Evolutionary conservation across 2,888 invertebrate genomes (phyloP).

Genomic region (Caenorhabditis sulstoni): DNA sequence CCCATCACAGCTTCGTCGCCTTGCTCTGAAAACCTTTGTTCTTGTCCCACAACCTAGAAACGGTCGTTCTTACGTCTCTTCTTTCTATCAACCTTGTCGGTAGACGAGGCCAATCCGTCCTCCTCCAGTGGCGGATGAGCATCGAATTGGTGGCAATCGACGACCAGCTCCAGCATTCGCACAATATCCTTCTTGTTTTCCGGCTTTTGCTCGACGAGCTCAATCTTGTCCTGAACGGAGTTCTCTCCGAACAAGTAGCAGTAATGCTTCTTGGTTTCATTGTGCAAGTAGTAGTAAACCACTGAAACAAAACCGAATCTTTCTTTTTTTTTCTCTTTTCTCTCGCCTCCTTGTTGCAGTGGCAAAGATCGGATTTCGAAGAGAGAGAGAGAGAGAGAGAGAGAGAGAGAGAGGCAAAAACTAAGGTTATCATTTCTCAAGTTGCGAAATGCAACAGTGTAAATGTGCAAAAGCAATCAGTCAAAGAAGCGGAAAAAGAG

Average conservation of each 20-base stretch:
- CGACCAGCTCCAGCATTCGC: slow-evolving; percentile 74
- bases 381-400: slow-evolving; percentile 1
- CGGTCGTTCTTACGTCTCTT: slow-evolving; percentile 70
- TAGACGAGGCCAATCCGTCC: slow-evolving; percentile 74
- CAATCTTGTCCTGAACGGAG: slow-evolving; percentile 66
- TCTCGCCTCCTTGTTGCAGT: slow-evolving; percentile 22
- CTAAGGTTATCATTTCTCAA: slow-evolving; percentile 55
- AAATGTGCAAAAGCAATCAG: slow-evolving; percentile 62
- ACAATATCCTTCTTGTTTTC: slow-evolving; percentile 73
- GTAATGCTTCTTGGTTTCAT: slow-evolving; percentile 71
- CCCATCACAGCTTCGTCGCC: slow-evolving; percentile 56
- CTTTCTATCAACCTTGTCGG: slow-evolving; percentile 75
- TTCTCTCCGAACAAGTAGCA: slow-evolving; percentile 72
- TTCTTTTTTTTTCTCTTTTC: slow-evolving; percentile 11
- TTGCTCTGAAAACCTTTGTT: slow-evolving; percentile 61
- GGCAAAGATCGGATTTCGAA: slow-evolving; percentile 51
- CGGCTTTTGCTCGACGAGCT: slow-evolving; percentile 72
- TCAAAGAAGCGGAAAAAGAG: slow-evolving; percentile 56
- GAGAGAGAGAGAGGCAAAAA: neutral
- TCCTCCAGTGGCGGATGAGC: slow-evolving; percentile 74
- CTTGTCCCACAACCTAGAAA: neutral
- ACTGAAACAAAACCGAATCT: slow-evolving; percentile 60
- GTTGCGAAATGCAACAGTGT: slow-evolving; percentile 59
- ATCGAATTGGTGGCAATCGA: slow-evolving; percentile 75
- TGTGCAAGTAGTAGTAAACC: slow-evolving; percentile 73